phyloP scores from a whole-genome alignment of 2,113 vertebrate genomes.

The Megalops atlanticus region DNA sequence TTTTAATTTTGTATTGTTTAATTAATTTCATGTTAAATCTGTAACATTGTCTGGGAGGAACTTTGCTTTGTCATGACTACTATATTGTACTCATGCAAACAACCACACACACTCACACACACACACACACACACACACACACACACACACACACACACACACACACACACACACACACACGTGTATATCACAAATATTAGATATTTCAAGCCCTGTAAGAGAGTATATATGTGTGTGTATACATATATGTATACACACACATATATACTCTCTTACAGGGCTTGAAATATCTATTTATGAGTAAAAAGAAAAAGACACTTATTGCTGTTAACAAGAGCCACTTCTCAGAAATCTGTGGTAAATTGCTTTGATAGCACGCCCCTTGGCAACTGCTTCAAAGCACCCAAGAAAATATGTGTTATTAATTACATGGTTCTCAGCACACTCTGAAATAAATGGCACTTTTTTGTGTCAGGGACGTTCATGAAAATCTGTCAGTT shows the following conservation, averaged over 20 bases:
- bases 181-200: too few species aligned
- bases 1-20: too few species aligned
- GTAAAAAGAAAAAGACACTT: background rate
- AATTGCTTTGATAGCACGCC: slow-evolving; percentile 3
- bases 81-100: too few species aligned
- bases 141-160: slow-evolving; percentile 7
- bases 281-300: background rate
- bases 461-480: background rate
- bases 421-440: slow-evolving; percentile 4
- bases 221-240: too few species aligned
- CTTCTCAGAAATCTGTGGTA: background rate
- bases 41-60: too few species aligned
- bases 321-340: background rate
- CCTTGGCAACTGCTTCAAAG: background rate
- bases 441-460: background rate
- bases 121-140: slow-evolving; percentile 6
- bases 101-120: background rate
- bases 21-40: too few species aligned
- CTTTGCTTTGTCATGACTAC: too few species aligned
- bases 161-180: background rate
- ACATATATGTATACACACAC: background rate
- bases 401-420: slow-evolving; percentile 12
- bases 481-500: background rate
- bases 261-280: background rate
- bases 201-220: too few species aligned